Percentiles rank a stretch among this genome's conserved stretches.
These are phyloP conservation scores for Sericinus montela DNA, from an alignment of 2,888 invertebrate species.

Conservation along the genomic window DNA sequence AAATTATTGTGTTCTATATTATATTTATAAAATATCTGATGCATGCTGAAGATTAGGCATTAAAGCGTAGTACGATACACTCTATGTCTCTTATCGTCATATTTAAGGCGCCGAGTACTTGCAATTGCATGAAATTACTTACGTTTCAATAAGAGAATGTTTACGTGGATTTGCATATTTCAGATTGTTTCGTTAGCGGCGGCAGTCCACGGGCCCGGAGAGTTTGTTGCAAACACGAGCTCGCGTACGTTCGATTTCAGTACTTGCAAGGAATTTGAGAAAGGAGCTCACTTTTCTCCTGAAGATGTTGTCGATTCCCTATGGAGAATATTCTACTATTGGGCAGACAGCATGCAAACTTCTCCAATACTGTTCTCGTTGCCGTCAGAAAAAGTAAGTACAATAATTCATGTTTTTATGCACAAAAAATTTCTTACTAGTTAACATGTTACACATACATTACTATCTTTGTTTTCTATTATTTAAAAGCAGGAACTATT, in stretches of 20 bases:
- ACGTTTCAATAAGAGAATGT: slow-evolving; percentile 48
- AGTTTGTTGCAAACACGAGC: slow-evolving; percentile 8
- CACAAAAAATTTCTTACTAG: too few relatives aligned
- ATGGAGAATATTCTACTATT: slow-evolving; percentile 66
- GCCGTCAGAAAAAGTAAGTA: slow-evolving; percentile 46
- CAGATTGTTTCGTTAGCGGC: slow-evolving; percentile 42
- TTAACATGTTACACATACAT: too few relatives aligned
- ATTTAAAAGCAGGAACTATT: too few relatives aligned
- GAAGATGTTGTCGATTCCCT: slow-evolving; percentile 46
- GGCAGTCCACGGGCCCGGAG: slow-evolving; percentile 22
- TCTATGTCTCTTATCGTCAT: slow-evolving; percentile 36
- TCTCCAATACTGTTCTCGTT: slow-evolving; percentile 52
- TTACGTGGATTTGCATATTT: slow-evolving; percentile 46
- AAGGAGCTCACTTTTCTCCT: slow-evolving; percentile 47
- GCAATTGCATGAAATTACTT: slow-evolving; percentile 42
- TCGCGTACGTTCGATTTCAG: slow-evolving; percentile 31
- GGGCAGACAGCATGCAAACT: slow-evolving; percentile 51
- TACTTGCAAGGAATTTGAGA: slow-evolving; percentile 61
- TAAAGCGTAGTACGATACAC: slow-evolving; percentile 22
- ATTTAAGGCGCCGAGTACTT: slow-evolving; percentile 41
- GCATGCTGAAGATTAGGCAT: neutral
- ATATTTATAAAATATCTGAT: too few relatives aligned
- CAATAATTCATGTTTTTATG: neutral
- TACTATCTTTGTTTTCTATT: too few relatives aligned
- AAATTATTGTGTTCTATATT: too few relatives aligned